phyloP scores from a whole-genome alignment of 1,140 invertebrate species.

The Propsilocerus akamusi region DNA sequence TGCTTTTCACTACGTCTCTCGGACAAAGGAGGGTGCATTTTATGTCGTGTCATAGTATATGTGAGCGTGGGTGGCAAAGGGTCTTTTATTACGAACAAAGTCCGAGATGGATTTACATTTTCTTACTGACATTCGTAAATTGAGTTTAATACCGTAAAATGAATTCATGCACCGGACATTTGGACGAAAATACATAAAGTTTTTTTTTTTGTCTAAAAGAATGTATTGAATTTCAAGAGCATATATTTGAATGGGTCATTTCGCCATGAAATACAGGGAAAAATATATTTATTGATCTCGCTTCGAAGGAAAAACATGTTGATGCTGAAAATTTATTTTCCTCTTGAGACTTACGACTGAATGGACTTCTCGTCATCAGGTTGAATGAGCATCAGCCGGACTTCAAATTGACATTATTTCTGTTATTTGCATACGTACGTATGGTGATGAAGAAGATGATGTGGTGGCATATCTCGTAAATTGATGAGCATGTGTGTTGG shows the following conservation, averaged over 20 bases:
- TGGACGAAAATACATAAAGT: too few relatives aligned
- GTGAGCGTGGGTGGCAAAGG: not conserved
- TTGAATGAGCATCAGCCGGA: not conserved
- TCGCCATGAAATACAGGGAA: not conserved
- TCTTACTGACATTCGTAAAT: too few relatives aligned
- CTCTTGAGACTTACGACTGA: slow-evolving; percentile 1
- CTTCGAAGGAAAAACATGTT: not conserved
- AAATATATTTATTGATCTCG: slow-evolving; percentile 4
- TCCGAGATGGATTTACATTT: not conserved
- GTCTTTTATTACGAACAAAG: slow-evolving; percentile 1
- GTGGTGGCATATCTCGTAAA: too few relatives aligned
- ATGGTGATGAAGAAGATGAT: too few relatives aligned
- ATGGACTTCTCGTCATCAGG: not conserved
- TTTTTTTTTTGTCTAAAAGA: too few relatives aligned
- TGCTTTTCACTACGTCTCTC: not conserved
- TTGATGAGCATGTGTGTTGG: too few relatives aligned
- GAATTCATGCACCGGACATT: too few relatives aligned
- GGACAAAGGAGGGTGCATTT: not conserved
- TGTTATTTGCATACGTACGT: slow-evolving; percentile 1
- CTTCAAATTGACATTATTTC: not conserved
- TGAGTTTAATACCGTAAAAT: too few relatives aligned
- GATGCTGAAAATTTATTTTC: not conserved
- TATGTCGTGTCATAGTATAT: not conserved
- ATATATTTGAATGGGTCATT: not conserved
- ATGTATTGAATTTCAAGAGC: slow-evolving; percentile 3